Conservation (phyloP, 2,888 invertebrate genomes). For the Tyria jacobaeae region DNA sequence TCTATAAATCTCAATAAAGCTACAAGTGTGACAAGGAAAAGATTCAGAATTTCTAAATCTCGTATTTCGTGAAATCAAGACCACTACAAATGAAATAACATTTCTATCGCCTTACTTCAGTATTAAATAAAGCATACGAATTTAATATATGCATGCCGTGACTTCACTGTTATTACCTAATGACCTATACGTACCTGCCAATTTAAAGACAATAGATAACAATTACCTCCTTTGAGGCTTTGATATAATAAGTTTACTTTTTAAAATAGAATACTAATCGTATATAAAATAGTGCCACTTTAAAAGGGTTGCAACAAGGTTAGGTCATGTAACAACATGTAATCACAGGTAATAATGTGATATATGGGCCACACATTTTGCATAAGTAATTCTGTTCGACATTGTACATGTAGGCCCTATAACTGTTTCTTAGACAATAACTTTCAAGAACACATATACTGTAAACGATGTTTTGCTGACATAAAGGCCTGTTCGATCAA, state of each 20-base stretch:
- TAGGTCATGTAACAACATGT: constrained; percentile 51
- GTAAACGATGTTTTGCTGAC: constrained; percentile 2
- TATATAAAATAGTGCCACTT: constrained; percentile 36
- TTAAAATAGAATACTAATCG: constrained; percentile 39
- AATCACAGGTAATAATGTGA: constrained; percentile 45
- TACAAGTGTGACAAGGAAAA: no score
- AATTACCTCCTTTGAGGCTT: constrained; percentile 27
- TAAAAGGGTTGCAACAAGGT: constrained; percentile 53
- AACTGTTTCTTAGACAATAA: constrained; percentile 19
- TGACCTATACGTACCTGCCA: not conserved
- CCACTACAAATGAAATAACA: not conserved
- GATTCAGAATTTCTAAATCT: no score
- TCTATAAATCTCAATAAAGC: no score
- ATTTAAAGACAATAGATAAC: constrained; percentile 17
- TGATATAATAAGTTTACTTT: constrained; percentile 20
- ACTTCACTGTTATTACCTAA: constrained; percentile 3
- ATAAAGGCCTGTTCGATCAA: constrained; percentile 8
- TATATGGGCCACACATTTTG: constrained; percentile 50
- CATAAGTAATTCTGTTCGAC: constrained; percentile 50
- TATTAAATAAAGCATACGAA: not conserved
- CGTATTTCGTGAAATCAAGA: no score
- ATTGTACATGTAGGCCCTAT: constrained; percentile 31
- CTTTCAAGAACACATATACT: constrained; percentile 20
- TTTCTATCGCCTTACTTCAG: not conserved
- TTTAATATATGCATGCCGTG: constrained; percentile 2